Base-by-base conservation (phyloP, 2,113 vertebrate genomes). In the Balaeniceps rex region DNA sequence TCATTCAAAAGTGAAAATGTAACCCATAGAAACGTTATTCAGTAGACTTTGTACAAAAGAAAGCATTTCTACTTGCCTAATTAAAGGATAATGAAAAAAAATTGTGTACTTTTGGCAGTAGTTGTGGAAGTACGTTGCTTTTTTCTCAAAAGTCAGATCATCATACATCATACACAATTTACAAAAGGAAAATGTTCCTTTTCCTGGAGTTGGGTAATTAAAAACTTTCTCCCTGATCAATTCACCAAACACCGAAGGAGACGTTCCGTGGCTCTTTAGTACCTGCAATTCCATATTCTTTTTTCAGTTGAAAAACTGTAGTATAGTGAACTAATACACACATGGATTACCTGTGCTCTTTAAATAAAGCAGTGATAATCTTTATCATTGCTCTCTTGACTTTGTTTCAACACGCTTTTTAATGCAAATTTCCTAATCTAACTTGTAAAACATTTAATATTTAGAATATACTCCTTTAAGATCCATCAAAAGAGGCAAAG, bases 361-460 rank as follows among this genome's bases (percentile, higher is more conserved):
- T 94, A 94, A 87, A 91, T 83, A 74, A 94, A 86, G 61, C 77
- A 70, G 92, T 38, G 72, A 74, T 95, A 69, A 93, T 94, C 78
- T 94, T 79, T 84, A 83, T 88, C 76, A 34, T 49, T 90, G 66
- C 94, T 87, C 75, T 61, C 75, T 94, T 97, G 58, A 83, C 89
- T 96, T 95, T 95, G 86, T 96, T 92, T 96, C 91, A 93, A 92
- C 42, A 14, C 65, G 87, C 75, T 94, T 96, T 95, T 90, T 82
- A 92, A 96, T 94, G 52, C 88, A 97, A 98, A 98, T 97, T 94
- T 90, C 89, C 96, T 97, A 88, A 96, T 97, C 96, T 97, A 96
- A 98, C 97, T 98, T 96, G 93, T 98, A 97, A 97, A 98, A 97
- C 97, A 97, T 98, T 98, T 97, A 96, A 97, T 98, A 98, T 98